Conservation (phyloP, 2,113 vertebrate genomes). For the Seriola dumerili region DNA sequence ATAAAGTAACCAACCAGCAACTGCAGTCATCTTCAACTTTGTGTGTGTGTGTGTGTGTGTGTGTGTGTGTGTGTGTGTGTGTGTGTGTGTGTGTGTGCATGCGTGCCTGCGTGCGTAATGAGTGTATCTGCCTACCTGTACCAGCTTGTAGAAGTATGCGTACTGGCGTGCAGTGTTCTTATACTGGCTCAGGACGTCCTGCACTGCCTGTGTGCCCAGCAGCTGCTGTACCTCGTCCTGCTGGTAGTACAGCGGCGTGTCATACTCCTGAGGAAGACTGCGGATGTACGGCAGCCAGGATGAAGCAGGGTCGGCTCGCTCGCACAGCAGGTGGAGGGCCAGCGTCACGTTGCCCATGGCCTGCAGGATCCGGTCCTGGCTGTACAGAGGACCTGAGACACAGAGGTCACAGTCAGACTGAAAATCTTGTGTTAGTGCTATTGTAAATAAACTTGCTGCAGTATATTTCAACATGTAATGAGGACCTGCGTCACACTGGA, state of each 20-base stretch:
- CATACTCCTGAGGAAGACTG: constrained; percentile 93
- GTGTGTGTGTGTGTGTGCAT: background rate
- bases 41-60: too few relatives aligned
- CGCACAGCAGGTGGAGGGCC: constrained; percentile 96
- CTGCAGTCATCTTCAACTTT: background rate
- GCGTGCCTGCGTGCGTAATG: background rate
- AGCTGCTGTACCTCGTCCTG: constrained; percentile 94
- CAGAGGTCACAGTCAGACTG: background rate
- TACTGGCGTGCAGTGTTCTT: constrained; percentile 99
- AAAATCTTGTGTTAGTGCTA: background rate
- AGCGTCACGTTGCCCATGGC: constrained; percentile 98
- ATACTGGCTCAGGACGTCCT: constrained; percentile 96
- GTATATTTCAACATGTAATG: background rate
- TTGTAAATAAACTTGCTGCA: background rate
- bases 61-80: background rate
- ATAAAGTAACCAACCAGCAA: background rate
- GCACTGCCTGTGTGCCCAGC: constrained; percentile 94
- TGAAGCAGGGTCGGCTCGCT: constrained; percentile 90
- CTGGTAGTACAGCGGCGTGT: constrained; percentile 95
- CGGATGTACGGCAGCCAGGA: constrained; percentile 97
- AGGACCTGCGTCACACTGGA: background rate
- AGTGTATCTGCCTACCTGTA: constrained; percentile 86
- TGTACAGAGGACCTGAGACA: constrained; percentile 90
- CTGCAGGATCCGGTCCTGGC: constrained; percentile 97
- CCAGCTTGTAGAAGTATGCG: constrained; percentile 98